Percentiles rank a stretch among this genome's conserved stretches.
phyloP scores from a whole-genome alignment of 2,797 vertebrate species.

The Falco cherrug region DNA sequence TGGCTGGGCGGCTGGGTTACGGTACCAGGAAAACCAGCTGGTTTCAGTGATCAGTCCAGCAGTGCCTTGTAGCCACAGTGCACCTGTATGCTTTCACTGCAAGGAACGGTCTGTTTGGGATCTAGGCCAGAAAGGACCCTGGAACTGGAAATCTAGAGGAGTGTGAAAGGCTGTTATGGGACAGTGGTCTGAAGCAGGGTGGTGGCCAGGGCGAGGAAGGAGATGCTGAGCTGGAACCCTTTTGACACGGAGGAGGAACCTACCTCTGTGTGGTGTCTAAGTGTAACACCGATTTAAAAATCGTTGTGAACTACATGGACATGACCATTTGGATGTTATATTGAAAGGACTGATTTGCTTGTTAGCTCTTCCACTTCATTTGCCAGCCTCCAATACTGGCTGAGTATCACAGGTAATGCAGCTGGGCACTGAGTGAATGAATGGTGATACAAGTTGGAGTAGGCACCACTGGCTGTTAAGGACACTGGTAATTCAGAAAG shows the following conservation, averaged over 20 bases:
- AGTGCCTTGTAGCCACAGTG: background rate
- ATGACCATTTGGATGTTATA: background rate
- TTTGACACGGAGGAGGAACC: background rate
- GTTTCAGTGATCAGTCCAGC: background rate
- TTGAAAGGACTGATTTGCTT: background rate
- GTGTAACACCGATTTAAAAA: background rate
- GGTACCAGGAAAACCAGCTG: background rate
- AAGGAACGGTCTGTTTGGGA: background rate
- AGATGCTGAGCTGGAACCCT: background rate
- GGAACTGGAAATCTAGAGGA: background rate
- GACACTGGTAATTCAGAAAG: background rate
- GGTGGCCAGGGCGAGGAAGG: background rate
- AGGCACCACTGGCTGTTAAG: background rate
- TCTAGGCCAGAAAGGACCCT: background rate
- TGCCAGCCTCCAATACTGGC: background rate
- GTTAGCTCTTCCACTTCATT: background rate
- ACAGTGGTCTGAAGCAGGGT: background rate
- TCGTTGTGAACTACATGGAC: rapidly evolving
- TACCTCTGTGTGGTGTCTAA: background rate
- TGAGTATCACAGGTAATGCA: background rate
- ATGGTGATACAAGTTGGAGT: background rate
- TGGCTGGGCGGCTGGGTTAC: background rate
- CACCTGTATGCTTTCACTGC: background rate
- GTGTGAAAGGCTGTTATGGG: background rate
- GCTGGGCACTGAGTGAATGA: background rate